phyloP scores from a whole-genome alignment of 2,797 vertebrate genomes.

The Pelodytes ibericus region DNA sequence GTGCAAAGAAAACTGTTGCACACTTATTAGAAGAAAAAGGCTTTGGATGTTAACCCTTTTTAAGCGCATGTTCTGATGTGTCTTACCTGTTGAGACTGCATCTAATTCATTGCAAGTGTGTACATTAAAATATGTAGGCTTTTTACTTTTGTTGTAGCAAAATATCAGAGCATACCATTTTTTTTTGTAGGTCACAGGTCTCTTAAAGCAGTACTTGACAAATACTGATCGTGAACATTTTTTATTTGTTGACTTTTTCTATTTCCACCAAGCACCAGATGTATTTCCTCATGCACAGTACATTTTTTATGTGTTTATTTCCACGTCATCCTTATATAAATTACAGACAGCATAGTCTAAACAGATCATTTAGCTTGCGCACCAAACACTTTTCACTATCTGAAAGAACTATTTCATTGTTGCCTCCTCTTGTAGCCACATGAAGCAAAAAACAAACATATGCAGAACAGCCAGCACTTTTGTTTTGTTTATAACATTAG shows the following conservation, averaged over 20 bases:
- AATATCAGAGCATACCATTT: too few relatives aligned
- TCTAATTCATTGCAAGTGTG: not conserved
- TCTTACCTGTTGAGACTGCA: not conserved
- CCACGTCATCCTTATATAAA: conserved; percentile 20
- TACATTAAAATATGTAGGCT: not conserved
- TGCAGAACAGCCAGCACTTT: not conserved
- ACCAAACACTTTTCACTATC: conserved; percentile 22
- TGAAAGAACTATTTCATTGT: conserved; percentile 20
- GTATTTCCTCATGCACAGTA: conserved; percentile 27
- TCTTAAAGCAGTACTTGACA: not conserved
- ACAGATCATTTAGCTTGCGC: conserved; percentile 14
- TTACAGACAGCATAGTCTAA: conserved; percentile 27
- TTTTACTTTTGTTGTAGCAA: too few relatives aligned
- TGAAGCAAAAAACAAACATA: not conserved
- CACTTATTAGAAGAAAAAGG: not conserved
- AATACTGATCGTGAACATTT: not conserved
- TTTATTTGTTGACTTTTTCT: not conserved
- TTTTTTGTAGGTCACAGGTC: not conserved
- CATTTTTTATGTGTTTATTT: conserved; percentile 27
- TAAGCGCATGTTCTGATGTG: not conserved
- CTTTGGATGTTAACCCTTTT: not conserved
- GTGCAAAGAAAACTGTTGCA: conserved; percentile 9
- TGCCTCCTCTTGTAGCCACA: conserved; percentile 1
- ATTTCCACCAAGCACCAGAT: conserved; percentile 32
- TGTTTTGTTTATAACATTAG: conserved; percentile 3